Evolutionary conservation across 1,140 invertebrate species (phyloP).

Genomic region (Archivesica marissinica): DNA sequence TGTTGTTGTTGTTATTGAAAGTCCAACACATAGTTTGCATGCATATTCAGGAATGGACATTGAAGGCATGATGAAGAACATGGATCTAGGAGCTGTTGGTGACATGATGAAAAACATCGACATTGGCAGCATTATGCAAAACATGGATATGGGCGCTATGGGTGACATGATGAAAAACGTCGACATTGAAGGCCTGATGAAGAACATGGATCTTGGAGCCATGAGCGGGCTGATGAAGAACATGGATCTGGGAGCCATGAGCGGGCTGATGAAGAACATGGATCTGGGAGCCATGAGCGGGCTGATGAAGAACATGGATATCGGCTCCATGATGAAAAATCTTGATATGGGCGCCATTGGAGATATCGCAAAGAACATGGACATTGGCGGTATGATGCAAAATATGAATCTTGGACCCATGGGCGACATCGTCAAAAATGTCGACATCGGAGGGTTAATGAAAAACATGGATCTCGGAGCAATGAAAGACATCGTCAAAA

Average conservation of each 20-base stretch:
- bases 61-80: conserved; percentile 48
- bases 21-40: too few relatives aligned
- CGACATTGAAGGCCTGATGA: conserved; percentile 24
- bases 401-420: conserved; percentile 50
- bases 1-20: too few relatives aligned
- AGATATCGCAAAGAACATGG: conserved; percentile 44
- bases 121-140: conserved; percentile 48
- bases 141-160: conserved; percentile 56
- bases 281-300: conserved; percentile 45
- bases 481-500: conserved; percentile 46
- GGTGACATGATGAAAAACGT: conserved; percentile 33
- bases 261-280: conserved; percentile 38
- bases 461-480: conserved; percentile 52
- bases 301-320: conserved; percentile 33
- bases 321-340: conserved; percentile 42
- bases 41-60: conserved; percentile 37
- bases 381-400: conserved; percentile 50
- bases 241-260: conserved; percentile 36
- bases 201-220: conserved; percentile 48
- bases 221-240: conserved; percentile 43
- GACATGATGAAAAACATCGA: conserved; percentile 37
- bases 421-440: conserved; percentile 48
- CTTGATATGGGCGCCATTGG: conserved; percentile 34
- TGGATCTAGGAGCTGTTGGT: conserved; percentile 45
- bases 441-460: conserved; percentile 37